Conservation (phyloP, 2,113 vertebrate genomes). For the Elanus axillaris region DNA sequence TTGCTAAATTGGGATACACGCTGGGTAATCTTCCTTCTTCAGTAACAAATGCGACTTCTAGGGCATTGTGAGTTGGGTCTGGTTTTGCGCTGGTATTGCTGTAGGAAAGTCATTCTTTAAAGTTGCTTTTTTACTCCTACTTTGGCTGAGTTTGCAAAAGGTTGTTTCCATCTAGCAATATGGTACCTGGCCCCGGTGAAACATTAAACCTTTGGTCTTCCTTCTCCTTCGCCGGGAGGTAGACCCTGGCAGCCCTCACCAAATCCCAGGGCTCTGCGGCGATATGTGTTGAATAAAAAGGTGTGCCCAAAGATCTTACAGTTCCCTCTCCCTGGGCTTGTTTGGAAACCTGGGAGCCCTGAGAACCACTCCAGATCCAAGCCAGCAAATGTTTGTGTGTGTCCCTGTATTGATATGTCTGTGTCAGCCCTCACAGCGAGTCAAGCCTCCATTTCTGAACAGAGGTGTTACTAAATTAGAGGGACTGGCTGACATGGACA, state of each 20-base stretch:
- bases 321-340: not conserved
- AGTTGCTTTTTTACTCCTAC: not conserved
- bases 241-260: not conserved
- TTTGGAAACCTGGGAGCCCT: not conserved
- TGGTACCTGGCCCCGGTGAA: not conserved
- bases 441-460: not conserved
- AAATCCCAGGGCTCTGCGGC: not conserved
- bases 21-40: not conserved
- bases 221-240: not conserved
- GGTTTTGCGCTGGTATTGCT: not conserved
- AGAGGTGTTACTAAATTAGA: not conserved
- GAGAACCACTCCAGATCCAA: not conserved
- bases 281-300: not conserved
- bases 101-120: not conserved
- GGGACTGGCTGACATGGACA: not conserved
- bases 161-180: not conserved
- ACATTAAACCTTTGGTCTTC: not conserved
- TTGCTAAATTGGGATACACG: not conserved
- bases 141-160: not conserved
- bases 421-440: not conserved
- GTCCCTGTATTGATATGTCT: not conserved
- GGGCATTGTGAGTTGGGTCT: not conserved
- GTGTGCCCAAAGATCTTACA: not conserved
- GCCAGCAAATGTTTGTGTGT: not conserved
- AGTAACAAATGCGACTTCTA: not conserved